Conservation (phyloP, 2,113 vertebrate species). For the Smithornis capensis region DNA sequence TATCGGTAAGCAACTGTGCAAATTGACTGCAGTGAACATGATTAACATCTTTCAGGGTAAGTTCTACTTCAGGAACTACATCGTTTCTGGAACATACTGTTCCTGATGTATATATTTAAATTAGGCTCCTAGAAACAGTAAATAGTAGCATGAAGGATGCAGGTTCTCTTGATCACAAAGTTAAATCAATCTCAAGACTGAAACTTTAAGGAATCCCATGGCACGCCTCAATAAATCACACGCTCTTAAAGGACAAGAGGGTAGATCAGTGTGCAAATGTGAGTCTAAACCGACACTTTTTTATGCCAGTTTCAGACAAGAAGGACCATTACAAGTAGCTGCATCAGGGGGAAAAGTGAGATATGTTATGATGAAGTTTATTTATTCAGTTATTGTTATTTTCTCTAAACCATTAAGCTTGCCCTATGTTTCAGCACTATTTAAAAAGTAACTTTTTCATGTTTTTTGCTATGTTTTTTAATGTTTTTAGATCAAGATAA, state of each 20-base stretch:
- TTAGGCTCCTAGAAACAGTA: neutral
- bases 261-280: neutral
- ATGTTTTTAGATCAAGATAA: constrained; percentile 49
- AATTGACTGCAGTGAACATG: neutral
- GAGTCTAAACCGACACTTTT: neutral
- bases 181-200: neutral
- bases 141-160: neutral
- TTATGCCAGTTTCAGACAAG: neutral
- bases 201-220: neutral
- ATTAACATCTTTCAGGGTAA: neutral
- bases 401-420: neutral
- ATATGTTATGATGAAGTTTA: neutral
- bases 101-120: neutral
- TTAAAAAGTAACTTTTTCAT: neutral
- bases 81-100: neutral
- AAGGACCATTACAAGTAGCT: neutral
- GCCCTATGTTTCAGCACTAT: neutral
- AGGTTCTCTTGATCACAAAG: neutral
- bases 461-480: neutral
- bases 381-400: neutral
- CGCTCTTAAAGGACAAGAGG: neutral
- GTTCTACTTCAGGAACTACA: neutral
- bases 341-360: neutral
- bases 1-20: neutral
- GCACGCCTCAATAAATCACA: neutral